Conservation (phyloP, 2,888 invertebrate genomes). For the Argynnis bischoffii region DNA sequence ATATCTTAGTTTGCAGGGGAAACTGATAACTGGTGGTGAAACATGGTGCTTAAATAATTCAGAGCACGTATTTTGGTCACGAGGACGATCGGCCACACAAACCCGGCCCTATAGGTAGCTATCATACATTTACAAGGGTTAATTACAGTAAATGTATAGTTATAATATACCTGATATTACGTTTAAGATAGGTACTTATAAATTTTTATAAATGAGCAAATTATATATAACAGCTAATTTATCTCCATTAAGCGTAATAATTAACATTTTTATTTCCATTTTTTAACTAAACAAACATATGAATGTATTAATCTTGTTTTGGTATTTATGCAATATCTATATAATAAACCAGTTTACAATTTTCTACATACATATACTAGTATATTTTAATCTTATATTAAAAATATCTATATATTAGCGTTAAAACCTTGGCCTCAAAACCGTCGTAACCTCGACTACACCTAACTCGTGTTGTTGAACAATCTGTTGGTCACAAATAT, state of each 20-base stretch:
- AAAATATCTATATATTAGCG: conserved; percentile 71
- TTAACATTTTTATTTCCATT: background rate
- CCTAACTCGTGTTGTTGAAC: conserved; percentile 61
- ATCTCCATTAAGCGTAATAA: conserved; percentile 1
- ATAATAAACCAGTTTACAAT: conserved; percentile 44
- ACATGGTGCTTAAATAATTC: conserved; percentile 70
- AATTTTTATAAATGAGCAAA: no score
- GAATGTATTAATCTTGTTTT: conserved; percentile 35
- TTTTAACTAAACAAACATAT: conserved; percentile 39
- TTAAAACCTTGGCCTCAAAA: conserved; percentile 77
- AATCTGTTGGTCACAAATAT: conserved; percentile 72
- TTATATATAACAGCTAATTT: background rate
- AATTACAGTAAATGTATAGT: conserved; percentile 42
- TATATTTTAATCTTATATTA: conserved; percentile 57
- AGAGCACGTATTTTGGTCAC: conserved; percentile 76
- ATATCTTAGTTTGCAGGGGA: conserved; percentile 53
- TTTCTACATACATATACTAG: conserved; percentile 45
- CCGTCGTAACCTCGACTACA: conserved; percentile 63
- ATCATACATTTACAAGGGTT: conserved; percentile 52
- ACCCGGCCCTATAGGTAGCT: conserved; percentile 37
- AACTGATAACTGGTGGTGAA: conserved; percentile 46
- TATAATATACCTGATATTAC: conserved; percentile 1
- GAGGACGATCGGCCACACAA: conserved; percentile 57
- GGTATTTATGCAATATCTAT: conserved; percentile 21
- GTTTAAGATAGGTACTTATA: background rate